Evolutionary conservation across 2,113 vertebrate species (phyloP), one percentile per base, ranked within the genome.

Genomic region (Platanista minor): DNA sequence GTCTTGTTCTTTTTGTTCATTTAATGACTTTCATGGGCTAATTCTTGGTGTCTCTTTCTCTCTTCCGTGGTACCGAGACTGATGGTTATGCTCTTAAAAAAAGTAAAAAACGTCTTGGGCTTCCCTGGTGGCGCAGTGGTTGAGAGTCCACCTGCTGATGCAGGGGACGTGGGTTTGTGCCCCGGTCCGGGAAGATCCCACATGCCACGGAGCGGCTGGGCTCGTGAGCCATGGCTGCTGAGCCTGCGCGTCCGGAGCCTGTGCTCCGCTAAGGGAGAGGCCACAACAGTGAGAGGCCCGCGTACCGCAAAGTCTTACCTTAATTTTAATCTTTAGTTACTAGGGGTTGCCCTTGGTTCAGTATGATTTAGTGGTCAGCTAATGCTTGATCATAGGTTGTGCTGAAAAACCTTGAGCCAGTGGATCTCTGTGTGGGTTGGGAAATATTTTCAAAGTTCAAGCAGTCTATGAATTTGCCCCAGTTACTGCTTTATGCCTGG

Each of bases 361-460:
- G 5, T 33, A 2, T 66, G 41, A 21, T 39, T 92, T 91, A 91
- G 9, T 88, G 87, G 41, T 84, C 49, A 91, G 62, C 23, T 78
- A 29, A 52, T 62, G 43, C 39, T 52, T 87, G 71, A 66, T 46
- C 36, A 82, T 54, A 82, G 23, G 7, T 75, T 82, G 69, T 83
- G 14, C 59, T n/a, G n/a, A 84, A 91, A 67, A 46, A 29, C 52
- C 62, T 43, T 57, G 33, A 71, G 20, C 25, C 43, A 82, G 0
- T 67, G 21, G 23, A 61, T 25, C 59, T 61, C 59, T 23, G 21
- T 61, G 23, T 61, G 59, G 23, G 59, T 61, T 61, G 59, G 86
- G 88, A 23, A 77, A 43, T 87, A 46, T 78, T 95, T 92, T 90
- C 61, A 71, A 52, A 96, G 25, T 87, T 93, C 18, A 82, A 84